These are phyloP conservation scores for Neria commutata DNA, from an alignment of 2,888 invertebrate species.

Conservation along the genomic window DNA sequence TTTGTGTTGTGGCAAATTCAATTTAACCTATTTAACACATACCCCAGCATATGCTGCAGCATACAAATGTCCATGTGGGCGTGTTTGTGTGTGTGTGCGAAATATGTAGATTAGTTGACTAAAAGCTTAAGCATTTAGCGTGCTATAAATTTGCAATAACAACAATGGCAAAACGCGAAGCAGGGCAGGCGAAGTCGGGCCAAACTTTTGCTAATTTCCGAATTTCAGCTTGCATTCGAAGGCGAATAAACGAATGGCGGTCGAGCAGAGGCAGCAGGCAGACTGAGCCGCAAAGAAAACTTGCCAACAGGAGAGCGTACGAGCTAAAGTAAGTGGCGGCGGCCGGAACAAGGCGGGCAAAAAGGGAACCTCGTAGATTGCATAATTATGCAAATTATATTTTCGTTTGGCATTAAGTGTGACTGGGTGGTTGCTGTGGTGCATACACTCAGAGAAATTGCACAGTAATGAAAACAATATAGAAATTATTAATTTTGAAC, in stretches of 20 bases:
- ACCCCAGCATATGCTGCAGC: background rate
- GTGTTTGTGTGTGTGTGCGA: slow-evolving; percentile 29
- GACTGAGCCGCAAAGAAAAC: too few species aligned
- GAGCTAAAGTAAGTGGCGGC: background rate
- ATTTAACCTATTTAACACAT: background rate
- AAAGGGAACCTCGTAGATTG: slow-evolving; percentile 40
- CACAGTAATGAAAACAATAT: too few species aligned
- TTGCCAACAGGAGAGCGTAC: background rate
- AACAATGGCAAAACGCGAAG: slow-evolving; percentile 10
- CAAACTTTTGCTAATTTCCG: slow-evolving; percentile 21
- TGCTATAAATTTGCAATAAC: slow-evolving; percentile 34
- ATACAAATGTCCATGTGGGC: background rate
- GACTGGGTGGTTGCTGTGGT: background rate
- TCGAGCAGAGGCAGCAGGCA: background rate
- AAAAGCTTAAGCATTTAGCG: slow-evolving; percentile 32
- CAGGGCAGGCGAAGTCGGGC: slow-evolving; percentile 4
- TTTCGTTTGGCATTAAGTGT: slow-evolving; percentile 26
- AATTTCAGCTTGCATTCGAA: background rate
- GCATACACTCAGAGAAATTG: too few species aligned
- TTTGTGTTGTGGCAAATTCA: background rate
- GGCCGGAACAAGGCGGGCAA: background rate
- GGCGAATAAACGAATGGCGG: background rate
- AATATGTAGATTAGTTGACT: slow-evolving; percentile 40
- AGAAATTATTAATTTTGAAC: too few species aligned
- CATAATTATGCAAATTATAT: slow-evolving; percentile 55